Percentiles rank a stretch among this genome's conserved stretches.
Evolutionary conservation across 1,140 invertebrate species (phyloP).

Genomic region (Coptotermes formosanus): DNA sequence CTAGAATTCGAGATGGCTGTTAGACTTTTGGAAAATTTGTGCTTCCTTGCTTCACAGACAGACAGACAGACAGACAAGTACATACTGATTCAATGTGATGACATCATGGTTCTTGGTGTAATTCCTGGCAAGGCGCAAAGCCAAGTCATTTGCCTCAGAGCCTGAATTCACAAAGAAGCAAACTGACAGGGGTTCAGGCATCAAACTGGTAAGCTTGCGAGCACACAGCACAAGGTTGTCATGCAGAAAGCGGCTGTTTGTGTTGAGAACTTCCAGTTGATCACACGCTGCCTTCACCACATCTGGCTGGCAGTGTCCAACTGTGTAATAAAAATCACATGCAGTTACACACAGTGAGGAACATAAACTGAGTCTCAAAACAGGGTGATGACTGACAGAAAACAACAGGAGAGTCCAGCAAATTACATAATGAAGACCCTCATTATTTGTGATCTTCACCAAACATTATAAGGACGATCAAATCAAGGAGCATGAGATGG

Average conservation of each 20-base stretch:
- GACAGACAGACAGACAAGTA: constrained; percentile 39
- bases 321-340: constrained; percentile 53
- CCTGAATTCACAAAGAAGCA: constrained; percentile 98
- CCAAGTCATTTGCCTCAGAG: constrained; percentile 98
- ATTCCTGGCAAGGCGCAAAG: constrained; percentile 82
- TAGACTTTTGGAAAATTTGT: too few species aligned
- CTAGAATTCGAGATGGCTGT: too few species aligned
- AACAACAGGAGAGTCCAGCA: too few species aligned
- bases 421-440: too few species aligned
- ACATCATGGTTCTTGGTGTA: constrained; percentile 88
- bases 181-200: constrained; percentile 81
- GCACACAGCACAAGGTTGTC: constrained; percentile 93
- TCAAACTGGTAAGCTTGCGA: constrained; percentile 73
- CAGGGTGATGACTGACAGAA: too few species aligned
- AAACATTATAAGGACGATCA: too few species aligned
- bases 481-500: too few species aligned
- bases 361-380: too few species aligned
- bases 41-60: too few species aligned
- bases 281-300: constrained; percentile 84
- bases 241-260: constrained; percentile 94
- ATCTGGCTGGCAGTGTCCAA: constrained; percentile 94
- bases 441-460: too few species aligned
- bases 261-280: constrained; percentile 88
- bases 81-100: constrained; percentile 95
- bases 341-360: too few species aligned